Base-by-base conservation (phyloP, 2,888 invertebrate genomes). In the Omphaloscelis lunosa region DNA sequence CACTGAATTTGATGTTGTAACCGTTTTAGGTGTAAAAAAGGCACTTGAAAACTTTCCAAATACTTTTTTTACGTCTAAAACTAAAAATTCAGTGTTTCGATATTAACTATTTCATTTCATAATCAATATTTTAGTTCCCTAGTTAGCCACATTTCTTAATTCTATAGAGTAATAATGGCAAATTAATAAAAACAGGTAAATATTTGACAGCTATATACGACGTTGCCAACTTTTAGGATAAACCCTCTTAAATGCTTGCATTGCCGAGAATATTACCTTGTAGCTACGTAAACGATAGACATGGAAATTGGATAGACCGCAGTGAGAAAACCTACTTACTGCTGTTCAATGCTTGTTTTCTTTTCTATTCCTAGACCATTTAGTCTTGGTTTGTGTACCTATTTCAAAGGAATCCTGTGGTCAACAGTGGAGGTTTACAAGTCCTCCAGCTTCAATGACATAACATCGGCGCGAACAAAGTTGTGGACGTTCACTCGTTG, bases 381-480 rank as follows among this genome's bases (percentile, higher is more conserved):
- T 8, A 17, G 17, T 29, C 0, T 59, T 17, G 59, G 59, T 59
- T 29, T 17, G 17, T 17, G 29, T 58, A n/a, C n/a, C n/a, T n/a
- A 29, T 29, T 58, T 1, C 39, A 51, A 53, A 45, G 53, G 15
- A 34, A 63, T 45, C 56, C 8, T 12, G 29, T 65, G 23, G 5
- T 65, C 51, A n/a, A 53, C 41, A 53, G 17, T 41, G 51, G 23
- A 58, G 12, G 29, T 58, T 58, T 29, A 48, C 34, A n/a, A 62
- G 29, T 29, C 29, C 15, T 48, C 2, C 27, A 56, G 17, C 3
- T 69, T 27, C 23, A 53, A 77, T 67, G 51, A 48, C 62, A 53
- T 4, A 59, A 20, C 45, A 29, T 48, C 73, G 80, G 29, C 53
- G 58, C 23, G 53, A 58, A 45, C 56, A 41, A 59, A 75, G 53